phyloP scores from a whole-genome alignment of 2,888 invertebrate species.

The Aelia acuminata region DNA sequence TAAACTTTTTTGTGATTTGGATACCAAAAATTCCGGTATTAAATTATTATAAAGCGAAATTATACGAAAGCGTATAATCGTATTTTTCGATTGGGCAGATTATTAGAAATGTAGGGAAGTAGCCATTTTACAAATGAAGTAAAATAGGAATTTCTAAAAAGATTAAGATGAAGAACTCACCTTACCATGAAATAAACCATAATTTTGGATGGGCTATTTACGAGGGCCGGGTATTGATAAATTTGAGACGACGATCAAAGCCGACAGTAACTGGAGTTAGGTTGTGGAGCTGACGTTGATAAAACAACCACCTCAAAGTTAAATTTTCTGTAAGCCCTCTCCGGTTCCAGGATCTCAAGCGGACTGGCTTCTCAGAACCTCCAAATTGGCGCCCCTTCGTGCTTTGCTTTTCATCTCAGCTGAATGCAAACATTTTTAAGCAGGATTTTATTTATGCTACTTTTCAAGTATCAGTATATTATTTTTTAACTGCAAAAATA shows the following conservation, averaged over 20 bases:
- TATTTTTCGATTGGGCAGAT: no score
- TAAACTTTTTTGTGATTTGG: no score
- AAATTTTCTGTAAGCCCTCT: constrained; percentile 10
- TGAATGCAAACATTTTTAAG: neutral
- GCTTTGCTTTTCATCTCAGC: neutral
- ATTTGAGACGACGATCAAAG: neutral
- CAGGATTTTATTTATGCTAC: neutral
- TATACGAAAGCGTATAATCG: no score
- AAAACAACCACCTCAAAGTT: constrained; percentile 27
- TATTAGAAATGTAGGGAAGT: no score
- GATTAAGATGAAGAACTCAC: no score
- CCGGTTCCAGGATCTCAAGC: neutral
- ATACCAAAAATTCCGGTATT: no score
- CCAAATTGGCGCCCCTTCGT: neutral
- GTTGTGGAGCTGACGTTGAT: neutral
- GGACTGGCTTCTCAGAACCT: neutral
- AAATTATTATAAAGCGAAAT: no score
- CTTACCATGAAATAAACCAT: neutral
- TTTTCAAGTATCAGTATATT: neutral
- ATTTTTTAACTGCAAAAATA: no score
- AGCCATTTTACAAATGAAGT: no score
- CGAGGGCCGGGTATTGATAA: neutral
- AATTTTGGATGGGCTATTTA: neutral
- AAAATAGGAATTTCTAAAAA: no score
- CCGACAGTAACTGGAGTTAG: neutral